A percentile compares a stretch with the other conserved stretches of the same genome.
Evolutionary conservation across 1,140 invertebrate species (phyloP).

Genomic region (Theocolax elegans): DNA sequence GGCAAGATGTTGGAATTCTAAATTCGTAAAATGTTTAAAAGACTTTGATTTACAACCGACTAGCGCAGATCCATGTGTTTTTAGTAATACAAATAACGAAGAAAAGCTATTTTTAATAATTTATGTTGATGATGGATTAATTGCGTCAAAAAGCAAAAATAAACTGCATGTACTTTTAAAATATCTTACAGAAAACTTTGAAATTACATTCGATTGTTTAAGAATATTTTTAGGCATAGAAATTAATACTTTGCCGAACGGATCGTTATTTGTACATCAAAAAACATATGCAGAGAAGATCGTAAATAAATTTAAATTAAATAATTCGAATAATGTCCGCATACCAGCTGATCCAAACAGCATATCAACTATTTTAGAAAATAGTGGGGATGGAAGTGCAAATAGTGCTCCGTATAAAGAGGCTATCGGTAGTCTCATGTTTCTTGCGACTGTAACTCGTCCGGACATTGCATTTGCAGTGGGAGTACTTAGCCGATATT

Average conservation of each 20-base stretch:
- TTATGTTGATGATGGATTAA: slow-evolving; percentile 37
- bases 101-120: slow-evolving; percentile 25
- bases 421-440: slow-evolving; percentile 9
- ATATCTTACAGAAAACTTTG: slow-evolving; percentile 15
- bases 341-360: no score
- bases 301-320: slow-evolving; percentile 44
- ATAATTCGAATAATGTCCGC: not conserved
- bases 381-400: slow-evolving; percentile 31
- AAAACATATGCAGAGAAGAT: slow-evolving; percentile 43
- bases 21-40: not conserved
- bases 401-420: slow-evolving; percentile 11
- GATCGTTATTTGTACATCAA: slow-evolving; percentile 53
- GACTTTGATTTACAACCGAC: slow-evolving; percentile 39
- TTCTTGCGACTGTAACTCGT: not conserved
- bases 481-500: slow-evolving; percentile 32
- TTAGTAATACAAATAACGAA: slow-evolving; percentile 40
- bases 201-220: no score
- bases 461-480: slow-evolving; percentile 47
- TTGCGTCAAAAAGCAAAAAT: slow-evolving; percentile 25
- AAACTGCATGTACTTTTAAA: not conserved
- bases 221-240: slow-evolving; percentile 43
- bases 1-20: slow-evolving; percentile 15
- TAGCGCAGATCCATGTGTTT: slow-evolving; percentile 39
- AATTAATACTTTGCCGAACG: slow-evolving; percentile 51
- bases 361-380: slow-evolving; percentile 6